Percentiles rank a stretch among this genome's conserved stretches.
Evolutionary conservation across 1,140 invertebrate species (phyloP).

Genomic region (Drosophila kanapiae): DNA sequence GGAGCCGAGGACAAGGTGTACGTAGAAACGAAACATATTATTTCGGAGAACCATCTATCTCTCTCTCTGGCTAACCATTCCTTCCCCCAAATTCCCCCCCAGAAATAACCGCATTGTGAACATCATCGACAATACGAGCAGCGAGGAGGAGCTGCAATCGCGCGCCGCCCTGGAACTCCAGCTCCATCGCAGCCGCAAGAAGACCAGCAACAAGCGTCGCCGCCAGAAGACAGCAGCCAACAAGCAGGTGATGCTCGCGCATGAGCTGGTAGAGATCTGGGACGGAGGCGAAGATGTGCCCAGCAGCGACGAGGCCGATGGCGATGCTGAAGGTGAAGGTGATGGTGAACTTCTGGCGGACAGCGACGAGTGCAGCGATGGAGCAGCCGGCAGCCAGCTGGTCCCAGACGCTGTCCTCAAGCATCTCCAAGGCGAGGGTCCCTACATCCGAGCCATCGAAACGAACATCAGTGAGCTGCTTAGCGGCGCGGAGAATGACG

Average conservation of each 20-base stretch:
- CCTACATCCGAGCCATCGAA: constrained; percentile 81
- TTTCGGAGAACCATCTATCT: accelerated
- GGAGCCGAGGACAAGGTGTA: constrained; percentile 74
- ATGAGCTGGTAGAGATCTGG: constrained; percentile 84
- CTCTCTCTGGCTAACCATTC: background rate
- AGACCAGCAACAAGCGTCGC: constrained; percentile 75
- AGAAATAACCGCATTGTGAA: constrained; percentile 83
- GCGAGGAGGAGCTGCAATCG: constrained; percentile 77
- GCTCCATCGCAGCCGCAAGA: constrained; percentile 65
- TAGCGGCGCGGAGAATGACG: constrained; percentile 90
- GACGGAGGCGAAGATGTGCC: constrained; percentile 80
- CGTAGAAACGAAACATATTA: constrained; percentile 27
- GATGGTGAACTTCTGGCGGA: constrained; percentile 79
- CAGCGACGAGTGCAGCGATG: constrained; percentile 84
- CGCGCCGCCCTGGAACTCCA: constrained; percentile 60
- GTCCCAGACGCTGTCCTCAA: constrained; percentile 76
- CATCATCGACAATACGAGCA: constrained; percentile 83
- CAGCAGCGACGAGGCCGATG: constrained; percentile 74
- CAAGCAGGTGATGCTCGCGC: constrained; percentile 71
- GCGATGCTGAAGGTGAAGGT: constrained; percentile 68
- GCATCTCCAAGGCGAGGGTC: constrained; percentile 80
- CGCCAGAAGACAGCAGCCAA: constrained; percentile 69
- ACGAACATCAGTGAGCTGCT: constrained; percentile 88
- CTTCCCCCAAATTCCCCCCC: background rate
- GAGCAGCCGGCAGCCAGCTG: constrained; percentile 63